phyloP scores from a whole-genome alignment of 2,113 vertebrate species.

The Sander lucioperca region DNA sequence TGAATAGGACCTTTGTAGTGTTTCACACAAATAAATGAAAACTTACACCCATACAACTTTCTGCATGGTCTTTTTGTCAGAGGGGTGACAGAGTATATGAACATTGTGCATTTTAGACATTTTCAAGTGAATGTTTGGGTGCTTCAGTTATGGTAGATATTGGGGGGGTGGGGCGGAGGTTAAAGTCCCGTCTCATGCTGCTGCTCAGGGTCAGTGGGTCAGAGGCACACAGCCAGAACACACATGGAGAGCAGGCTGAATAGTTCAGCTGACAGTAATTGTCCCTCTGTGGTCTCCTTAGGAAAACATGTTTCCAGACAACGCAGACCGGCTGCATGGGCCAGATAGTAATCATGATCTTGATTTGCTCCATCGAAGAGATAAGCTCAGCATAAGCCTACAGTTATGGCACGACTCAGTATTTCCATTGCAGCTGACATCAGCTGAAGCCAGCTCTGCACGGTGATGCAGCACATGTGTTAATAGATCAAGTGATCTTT shows the following conservation, averaged over 20 bases:
- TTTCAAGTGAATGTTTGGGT: constrained; percentile 39
- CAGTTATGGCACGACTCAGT: constrained; percentile 69
- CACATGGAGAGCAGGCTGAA: constrained; percentile 79
- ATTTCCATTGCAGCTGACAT: constrained; percentile 67
- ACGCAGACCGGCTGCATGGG: constrained; percentile 66
- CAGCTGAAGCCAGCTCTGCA: constrained; percentile 32
- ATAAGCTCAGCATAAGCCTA: constrained; percentile 57
- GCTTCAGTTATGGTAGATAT: constrained; percentile 22
- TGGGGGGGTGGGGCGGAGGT: constrained; percentile 38
- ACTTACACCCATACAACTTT: constrained; percentile 58
- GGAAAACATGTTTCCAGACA: constrained; percentile 80
- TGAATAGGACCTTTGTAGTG: constrained; percentile 57
- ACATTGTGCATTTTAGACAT: constrained; percentile 27
- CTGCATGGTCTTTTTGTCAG: constrained; percentile 49
- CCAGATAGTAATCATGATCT: constrained; percentile 80
- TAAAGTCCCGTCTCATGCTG: constrained; percentile 73
- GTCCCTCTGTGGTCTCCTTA: constrained; percentile 78
- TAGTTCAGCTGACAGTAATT: constrained; percentile 79
- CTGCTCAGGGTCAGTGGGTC: constrained; percentile 78
- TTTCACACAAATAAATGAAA: constrained; percentile 70
- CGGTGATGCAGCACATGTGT: constrained; percentile 30
- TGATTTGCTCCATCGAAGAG: constrained; percentile 73
- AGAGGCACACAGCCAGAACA: constrained; percentile 78
- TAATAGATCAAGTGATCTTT: constrained; percentile 32
- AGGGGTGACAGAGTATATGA: constrained; percentile 31